Conservation (phyloP, 2,113 vertebrate genomes). For the Orcinus orca region DNA sequence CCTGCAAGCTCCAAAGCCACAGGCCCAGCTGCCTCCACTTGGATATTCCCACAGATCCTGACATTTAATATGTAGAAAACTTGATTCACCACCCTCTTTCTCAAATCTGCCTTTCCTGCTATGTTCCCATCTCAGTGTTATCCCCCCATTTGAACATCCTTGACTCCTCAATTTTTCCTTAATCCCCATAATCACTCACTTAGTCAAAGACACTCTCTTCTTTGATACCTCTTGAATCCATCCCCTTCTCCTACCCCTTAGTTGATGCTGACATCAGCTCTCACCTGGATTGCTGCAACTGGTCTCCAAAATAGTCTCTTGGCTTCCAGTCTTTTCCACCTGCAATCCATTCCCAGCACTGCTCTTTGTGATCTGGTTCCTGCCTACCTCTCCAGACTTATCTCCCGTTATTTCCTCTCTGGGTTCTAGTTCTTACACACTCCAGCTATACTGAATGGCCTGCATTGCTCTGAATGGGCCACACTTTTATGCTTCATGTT, state of each 20-base stretch:
- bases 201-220: not conserved
- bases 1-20: not conserved
- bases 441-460: not conserved
- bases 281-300: not conserved
- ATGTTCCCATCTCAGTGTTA: not conserved
- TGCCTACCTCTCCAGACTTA: not conserved
- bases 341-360: not conserved
- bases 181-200: not conserved
- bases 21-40: not conserved
- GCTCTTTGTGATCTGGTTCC: not conserved
- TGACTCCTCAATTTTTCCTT: not conserved
- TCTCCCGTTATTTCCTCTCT: not conserved
- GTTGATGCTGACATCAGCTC: not conserved
- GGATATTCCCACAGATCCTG: not conserved
- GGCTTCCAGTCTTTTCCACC: not conserved
- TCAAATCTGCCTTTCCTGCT: not conserved
- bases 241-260: not conserved
- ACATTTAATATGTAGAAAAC: not conserved
- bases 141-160: not conserved
- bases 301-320: not conserved
- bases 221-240: not conserved
- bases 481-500: not conserved
- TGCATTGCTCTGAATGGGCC: not conserved
- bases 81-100: not conserved
- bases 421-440: not conserved